Evolutionary conservation across 2,888 invertebrate genomes (phyloP), one percentile per base, ranked within the genome.

Genomic region (Leucophenga montana): DNA sequence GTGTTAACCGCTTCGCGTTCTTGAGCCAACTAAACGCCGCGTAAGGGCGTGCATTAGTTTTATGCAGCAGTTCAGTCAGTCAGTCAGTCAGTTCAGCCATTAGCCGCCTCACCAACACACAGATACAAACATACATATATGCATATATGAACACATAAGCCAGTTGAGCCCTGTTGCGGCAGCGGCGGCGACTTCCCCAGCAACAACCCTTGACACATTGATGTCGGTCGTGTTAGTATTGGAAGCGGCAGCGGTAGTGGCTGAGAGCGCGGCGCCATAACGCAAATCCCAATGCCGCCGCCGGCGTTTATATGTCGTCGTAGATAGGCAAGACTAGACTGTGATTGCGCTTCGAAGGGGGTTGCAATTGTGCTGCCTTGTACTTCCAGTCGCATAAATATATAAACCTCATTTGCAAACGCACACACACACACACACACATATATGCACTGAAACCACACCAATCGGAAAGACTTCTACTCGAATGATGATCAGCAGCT

Each of bases 21-120:
- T 82, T 79, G 78, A 75, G 79, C 83, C 86, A 88, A 88, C 88
- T 88, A 85, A 87, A 84, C 81, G 80, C 74, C 75, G 71, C 74
- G 77, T 78, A 81, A 80, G 80, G 80, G 78, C 80, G 79, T 78
- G 78, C 80, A 76, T 78, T 79, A 83, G 85, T 88, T 88, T 88
- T 87, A 87, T 87, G 77, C 77, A 75, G 69, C 39, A 22, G 20
- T 13, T 18, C 62, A 27, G 8, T 8, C 61, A 20, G 18, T 44
- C 61, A 31, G 22, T 9, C 66, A 62, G 64, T 64, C 48, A 50
- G 46, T 50, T 67, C 50, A 48, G 62, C 44, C 62, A 59, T n/a
- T 61, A n/a, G 50, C 61, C 64, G 44, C 50, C 70, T 67, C 16
- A 50, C 64, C 71, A 68, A 70, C 66, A 69, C 44, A 67, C 27